Conservation (phyloP, 2,888 invertebrate genomes). For the Temnothorax rugatulus region DNA sequence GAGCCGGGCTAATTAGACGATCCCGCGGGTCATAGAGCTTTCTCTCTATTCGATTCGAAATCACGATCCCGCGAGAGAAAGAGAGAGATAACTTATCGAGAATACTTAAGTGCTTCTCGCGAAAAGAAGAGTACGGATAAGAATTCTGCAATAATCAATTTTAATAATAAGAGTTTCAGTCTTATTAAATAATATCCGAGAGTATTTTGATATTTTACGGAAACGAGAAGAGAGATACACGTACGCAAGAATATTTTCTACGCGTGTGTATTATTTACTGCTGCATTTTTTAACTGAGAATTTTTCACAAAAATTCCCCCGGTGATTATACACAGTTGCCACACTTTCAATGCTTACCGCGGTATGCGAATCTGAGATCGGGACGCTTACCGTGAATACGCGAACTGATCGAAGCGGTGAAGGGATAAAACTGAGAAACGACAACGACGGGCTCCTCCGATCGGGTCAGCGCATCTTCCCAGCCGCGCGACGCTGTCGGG, state of each 20-base stretch:
- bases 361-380: neutral
- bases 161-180: neutral
- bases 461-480: conserved; percentile 24
- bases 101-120: neutral
- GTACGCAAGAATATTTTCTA: neutral
- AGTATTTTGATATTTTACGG: neutral
- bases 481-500: conserved; percentile 29
- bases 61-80: neutral
- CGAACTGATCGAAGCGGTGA: conserved; percentile 7
- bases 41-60: conserved; percentile 21
- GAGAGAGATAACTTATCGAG: neutral
- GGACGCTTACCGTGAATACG: neutral
- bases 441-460: neutral
- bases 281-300: neutral
- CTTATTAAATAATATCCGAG: neutral
- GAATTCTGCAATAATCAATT: neutral
- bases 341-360: neutral
- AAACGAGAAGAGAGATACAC: neutral
- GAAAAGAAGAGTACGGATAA: neutral
- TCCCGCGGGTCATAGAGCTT: neutral
- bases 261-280: neutral
- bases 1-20: conserved; percentile 26
- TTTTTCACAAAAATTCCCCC: neutral
- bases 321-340: neutral
- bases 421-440: neutral